phyloP scores from a whole-genome alignment of 2,888 invertebrate genomes.

The Hirtodrosophila cameraria region DNA sequence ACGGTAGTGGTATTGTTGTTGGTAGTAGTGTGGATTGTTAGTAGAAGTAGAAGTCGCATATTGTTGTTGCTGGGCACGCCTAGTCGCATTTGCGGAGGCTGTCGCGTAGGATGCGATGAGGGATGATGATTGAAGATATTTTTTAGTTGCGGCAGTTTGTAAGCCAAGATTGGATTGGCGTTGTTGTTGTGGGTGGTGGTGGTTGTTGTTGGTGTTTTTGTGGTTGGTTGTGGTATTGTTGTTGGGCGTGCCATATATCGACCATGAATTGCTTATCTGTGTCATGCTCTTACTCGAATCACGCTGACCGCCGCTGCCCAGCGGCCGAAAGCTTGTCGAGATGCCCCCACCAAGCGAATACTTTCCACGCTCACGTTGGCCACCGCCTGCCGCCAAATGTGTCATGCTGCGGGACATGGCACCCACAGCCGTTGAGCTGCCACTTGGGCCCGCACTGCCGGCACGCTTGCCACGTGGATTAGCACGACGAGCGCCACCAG shows the following conservation, averaged over 20 bases:
- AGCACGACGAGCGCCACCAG: slow-evolving; percentile 34
- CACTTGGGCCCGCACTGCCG: slow-evolving; percentile 50
- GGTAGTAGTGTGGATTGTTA: slow-evolving; percentile 64
- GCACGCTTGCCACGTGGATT: slow-evolving; percentile 22
- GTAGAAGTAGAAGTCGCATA: slow-evolving; percentile 78
- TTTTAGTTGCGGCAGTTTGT: slow-evolving; percentile 83
- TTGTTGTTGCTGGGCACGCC: slow-evolving; percentile 83
- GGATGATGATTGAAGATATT: slow-evolving; percentile 83
- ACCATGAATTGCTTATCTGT: slow-evolving; percentile 83
- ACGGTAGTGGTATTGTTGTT: slow-evolving; percentile 78
- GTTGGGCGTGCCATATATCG: slow-evolving; percentile 60
- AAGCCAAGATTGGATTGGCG: slow-evolving; percentile 81
- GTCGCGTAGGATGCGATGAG: slow-evolving; percentile 52
- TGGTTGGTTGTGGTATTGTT: slow-evolving; percentile 42
- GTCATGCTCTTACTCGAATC: slow-evolving; percentile 85
- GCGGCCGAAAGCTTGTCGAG: slow-evolving; percentile 81
- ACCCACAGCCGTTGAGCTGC: slow-evolving; percentile 66
- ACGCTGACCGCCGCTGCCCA: slow-evolving; percentile 81
- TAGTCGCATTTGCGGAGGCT: slow-evolving; percentile 74
- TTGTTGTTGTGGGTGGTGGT: slow-evolving; percentile 76
- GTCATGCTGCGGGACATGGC: slow-evolving; percentile 89
- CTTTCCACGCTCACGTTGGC: slow-evolving; percentile 60
- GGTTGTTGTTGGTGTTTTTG: slow-evolving; percentile 58
- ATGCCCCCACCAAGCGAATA: slow-evolving; percentile 80
- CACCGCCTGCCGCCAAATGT: slow-evolving; percentile 85